A percentile compares a stretch with the other conserved stretches of the same genome.
These are phyloP conservation scores for Drosophila nigrodunni DNA, from an alignment of 1,140 invertebrate species.

Conservation along the genomic window DNA sequence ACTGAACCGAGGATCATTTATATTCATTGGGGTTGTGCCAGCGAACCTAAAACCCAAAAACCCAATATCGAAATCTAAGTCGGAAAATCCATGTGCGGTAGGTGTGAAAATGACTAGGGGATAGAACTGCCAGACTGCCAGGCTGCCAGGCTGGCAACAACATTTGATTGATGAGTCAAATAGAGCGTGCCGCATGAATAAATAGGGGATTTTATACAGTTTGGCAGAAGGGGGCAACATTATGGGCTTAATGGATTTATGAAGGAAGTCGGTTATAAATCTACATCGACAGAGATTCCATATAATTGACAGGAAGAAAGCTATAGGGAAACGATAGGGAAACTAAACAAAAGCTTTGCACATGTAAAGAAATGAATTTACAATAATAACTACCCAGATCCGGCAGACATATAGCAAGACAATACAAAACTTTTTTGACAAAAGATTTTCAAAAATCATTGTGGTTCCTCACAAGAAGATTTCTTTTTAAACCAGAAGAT, in stretches of 20 bases:
- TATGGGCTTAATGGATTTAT: slow-evolving; percentile 60
- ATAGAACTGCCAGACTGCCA: slow-evolving; percentile 43
- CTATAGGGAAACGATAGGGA: neutral
- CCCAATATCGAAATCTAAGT: slow-evolving; percentile 15
- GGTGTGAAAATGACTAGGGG: slow-evolving; percentile 67
- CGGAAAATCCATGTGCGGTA: slow-evolving; percentile 48
- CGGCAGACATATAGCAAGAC: neutral
- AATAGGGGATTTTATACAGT: slow-evolving; percentile 68
- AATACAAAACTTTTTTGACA: neutral
- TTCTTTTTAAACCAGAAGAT: slow-evolving; percentile 33
- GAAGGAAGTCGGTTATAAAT: slow-evolving; percentile 57
- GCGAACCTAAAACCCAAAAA: neutral
- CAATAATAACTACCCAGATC: slow-evolving; percentile 16
- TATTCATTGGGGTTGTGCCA: slow-evolving; percentile 49
- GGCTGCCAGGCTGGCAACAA: slow-evolving; percentile 30
- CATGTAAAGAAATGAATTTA: neutral
- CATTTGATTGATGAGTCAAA: slow-evolving; percentile 73
- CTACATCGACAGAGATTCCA: slow-evolving; percentile 34
- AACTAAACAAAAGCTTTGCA: slow-evolving; percentile 8
- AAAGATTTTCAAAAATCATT: slow-evolving; percentile 33
- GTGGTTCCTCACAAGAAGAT: slow-evolving; percentile 14
- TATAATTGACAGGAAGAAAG: slow-evolving; percentile 34
- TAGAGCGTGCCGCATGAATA: slow-evolving; percentile 76
- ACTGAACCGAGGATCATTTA: slow-evolving; percentile 60
- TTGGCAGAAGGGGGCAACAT: slow-evolving; percentile 13